These are phyloP conservation scores for Plodia interpunctella DNA, from an alignment of 1,140 invertebrate genomes.

Conservation along the genomic window DNA sequence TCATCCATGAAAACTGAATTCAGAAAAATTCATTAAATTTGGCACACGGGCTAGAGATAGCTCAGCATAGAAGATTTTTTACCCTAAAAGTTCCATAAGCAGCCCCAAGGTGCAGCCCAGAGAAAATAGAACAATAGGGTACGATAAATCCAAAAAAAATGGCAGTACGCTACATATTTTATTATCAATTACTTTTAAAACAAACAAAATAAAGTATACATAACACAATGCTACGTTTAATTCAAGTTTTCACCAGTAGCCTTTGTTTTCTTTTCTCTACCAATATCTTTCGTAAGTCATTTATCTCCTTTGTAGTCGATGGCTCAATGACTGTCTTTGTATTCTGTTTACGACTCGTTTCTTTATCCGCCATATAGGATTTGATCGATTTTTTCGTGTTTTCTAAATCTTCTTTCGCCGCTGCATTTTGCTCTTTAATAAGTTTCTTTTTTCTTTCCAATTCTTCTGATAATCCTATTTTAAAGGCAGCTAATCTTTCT, in stretches of 20 bases:
- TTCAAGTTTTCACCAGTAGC: conserved; percentile 15
- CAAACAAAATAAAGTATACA: conserved; percentile 1
- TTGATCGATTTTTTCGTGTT: conserved; percentile 49
- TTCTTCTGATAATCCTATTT: conserved; percentile 72
- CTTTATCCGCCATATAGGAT: conserved; percentile 44
- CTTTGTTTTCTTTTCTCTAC: conserved; percentile 53
- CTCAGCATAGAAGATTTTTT: too few relatives aligned
- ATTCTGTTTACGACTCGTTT: conserved; percentile 36
- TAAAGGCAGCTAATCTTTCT: conserved; percentile 68
- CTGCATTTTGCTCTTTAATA: conserved; percentile 48
- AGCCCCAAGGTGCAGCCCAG: too few relatives aligned
- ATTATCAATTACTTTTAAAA: not conserved
- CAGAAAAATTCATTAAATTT: too few relatives aligned
- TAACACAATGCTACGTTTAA: conserved; percentile 10
- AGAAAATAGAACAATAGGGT: too few relatives aligned
- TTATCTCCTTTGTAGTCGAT: conserved; percentile 48
- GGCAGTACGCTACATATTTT: conserved; percentile 5
- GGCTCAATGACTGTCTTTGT: conserved; percentile 29
- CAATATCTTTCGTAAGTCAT: conserved; percentile 50
- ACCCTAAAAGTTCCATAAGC: too few relatives aligned
- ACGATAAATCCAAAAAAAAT: not conserved
- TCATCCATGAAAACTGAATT: too few relatives aligned
- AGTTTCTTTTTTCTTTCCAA: conserved; percentile 62
- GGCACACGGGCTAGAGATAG: too few relatives aligned
- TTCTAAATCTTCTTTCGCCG: conserved; percentile 44